Conservation (phyloP, 35 echinoderm and acorn worm genomes). For the Stichopus chloronotus region DNA sequence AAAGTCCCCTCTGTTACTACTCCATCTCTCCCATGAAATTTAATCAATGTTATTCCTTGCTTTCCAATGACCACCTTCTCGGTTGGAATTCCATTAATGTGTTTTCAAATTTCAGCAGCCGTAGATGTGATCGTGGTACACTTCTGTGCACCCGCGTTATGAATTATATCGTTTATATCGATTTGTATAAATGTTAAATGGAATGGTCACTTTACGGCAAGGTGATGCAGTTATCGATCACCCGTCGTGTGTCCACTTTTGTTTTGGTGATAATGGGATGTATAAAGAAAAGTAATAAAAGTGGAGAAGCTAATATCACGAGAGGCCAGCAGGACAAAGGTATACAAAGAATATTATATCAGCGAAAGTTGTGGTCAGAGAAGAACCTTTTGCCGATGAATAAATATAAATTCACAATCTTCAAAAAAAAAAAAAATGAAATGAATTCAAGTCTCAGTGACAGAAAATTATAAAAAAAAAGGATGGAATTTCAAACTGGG, state of each 20-base stretch:
- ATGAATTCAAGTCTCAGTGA: no score
- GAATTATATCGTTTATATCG: not conserved
- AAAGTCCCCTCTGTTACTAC: no score
- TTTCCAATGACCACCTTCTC: not conserved
- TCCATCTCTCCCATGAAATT: not conserved
- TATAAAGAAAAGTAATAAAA: not conserved
- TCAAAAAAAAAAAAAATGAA: no score
- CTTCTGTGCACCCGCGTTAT: no score
- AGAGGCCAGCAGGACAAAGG: no score
- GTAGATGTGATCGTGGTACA: no score
- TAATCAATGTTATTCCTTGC: not conserved
- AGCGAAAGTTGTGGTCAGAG: no score
- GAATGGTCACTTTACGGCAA: not conserved
- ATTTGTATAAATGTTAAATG: not conserved
- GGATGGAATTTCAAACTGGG: no score
- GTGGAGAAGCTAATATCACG: not conserved
- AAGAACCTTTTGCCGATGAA: no score
- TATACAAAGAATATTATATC: no score
- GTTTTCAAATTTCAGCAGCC: not conserved
- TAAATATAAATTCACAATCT: no score
- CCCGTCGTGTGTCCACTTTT: not conserved
- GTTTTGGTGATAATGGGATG: not conserved
- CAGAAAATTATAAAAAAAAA: no score
- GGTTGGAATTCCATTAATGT: not conserved
- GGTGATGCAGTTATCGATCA: not conserved